Base-by-base conservation (phyloP, 92 coral and sea anemone species). In the Bergia sp. region DNA sequence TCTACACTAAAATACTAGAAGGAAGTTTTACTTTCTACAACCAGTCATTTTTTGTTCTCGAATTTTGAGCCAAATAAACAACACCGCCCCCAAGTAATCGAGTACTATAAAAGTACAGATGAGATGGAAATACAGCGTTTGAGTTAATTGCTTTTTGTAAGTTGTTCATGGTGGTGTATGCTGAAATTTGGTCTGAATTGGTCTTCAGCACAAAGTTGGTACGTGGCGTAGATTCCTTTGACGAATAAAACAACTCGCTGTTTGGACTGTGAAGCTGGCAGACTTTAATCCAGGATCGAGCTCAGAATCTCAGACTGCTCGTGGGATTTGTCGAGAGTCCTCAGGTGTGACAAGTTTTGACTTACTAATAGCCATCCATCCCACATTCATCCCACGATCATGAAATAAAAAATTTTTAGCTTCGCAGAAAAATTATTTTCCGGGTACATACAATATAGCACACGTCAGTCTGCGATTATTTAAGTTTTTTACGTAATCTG, bases 151-250 rank as follows among this genome's bases (percentile, higher is more conserved):
- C 37, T 42, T n/a, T 66, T n/a, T 82, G 42, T 65, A 37, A 37
- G 65, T 29, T 42, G 5, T 38, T 69, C 67, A 36, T 71, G 42
- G 79, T 50, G 64, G 11, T 41, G 18, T 20, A 8, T 64, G 49
- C 73, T 38, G 37, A 53, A 57, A 66, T n/a, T 18, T 21, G 50
- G 67, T 44, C 29, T 45, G 42, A 83, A 23, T 50, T 37, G 55
- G 44, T 71, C 87, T 43, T 84, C 86, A 84, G 87, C 79, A 42
- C 37, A 23, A 84, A 38, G 78, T 71, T 84, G 75, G 40, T 53
- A 69, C 78, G 66, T 39, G 36, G 72, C 85, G 69, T 0, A 37
- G 39, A 16, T 11, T 15, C 72, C 71, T 80, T 55, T 47, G 39
- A 55, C 84, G 44, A 3, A 67, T 37, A 37, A 55, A 36, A n/a